Evolutionary conservation across 2,888 invertebrate genomes (phyloP).

Genomic region (Caenorhabditis zanzibari): DNA sequence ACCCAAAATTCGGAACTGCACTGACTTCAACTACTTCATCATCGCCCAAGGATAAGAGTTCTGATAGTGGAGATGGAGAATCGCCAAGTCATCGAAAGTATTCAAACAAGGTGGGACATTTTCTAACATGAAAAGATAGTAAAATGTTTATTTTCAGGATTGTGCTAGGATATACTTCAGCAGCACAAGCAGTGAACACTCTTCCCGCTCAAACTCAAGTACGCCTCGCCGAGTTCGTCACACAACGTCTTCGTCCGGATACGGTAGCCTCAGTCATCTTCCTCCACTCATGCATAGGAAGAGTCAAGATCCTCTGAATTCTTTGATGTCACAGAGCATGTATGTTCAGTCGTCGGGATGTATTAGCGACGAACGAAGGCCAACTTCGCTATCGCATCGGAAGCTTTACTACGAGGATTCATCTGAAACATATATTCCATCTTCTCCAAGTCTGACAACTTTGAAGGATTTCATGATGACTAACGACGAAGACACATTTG

Average conservation of each 20-base stretch:
- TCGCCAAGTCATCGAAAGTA: slow-evolving; percentile 29
- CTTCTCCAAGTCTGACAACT: slow-evolving; percentile 64
- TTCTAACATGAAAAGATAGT: not conserved
- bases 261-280: slow-evolving; percentile 68
- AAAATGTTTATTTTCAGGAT: slow-evolving; percentile 24
- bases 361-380: slow-evolving; percentile 15
- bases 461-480: slow-evolving; percentile 62
- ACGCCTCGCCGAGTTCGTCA: slow-evolving; percentile 58
- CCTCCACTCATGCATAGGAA: slow-evolving; percentile 63
- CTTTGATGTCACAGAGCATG: slow-evolving; percentile 73
- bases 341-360: slow-evolving; percentile 50
- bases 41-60: slow-evolving; percentile 50
- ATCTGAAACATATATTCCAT: slow-evolving; percentile 57
- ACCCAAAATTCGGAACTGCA: slow-evolving; percentile 59
- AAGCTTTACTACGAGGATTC: slow-evolving; percentile 41
- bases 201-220: slow-evolving; percentile 55
- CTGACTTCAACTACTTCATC: slow-evolving; percentile 50
- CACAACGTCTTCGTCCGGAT: slow-evolving; percentile 68
- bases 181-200: slow-evolving; percentile 51
- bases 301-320: slow-evolving; percentile 42
- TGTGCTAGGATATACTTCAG: slow-evolving; percentile 54
- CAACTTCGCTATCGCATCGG: slow-evolving; percentile 18
- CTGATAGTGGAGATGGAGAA: slow-evolving; percentile 55
- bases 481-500: slow-evolving; percentile 44
- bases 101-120: slow-evolving; percentile 33